Percentiles rank a stretch among this genome's conserved stretches.
Evolutionary conservation across 1,140 invertebrate genomes (phyloP).

Genomic region (Eumeta japonica): DNA sequence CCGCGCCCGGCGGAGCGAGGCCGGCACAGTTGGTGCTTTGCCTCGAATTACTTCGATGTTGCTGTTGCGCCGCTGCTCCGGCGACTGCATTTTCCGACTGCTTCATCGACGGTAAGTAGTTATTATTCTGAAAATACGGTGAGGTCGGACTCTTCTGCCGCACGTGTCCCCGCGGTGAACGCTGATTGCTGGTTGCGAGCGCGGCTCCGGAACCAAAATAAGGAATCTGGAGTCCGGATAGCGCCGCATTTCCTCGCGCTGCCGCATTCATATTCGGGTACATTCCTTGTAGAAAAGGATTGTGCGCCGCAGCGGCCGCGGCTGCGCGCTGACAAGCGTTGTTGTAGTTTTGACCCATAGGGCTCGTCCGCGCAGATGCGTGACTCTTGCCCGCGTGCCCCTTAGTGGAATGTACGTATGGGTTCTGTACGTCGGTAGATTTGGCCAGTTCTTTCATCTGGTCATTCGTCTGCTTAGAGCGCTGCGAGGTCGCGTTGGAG

Average conservation of each 20-base stretch:
- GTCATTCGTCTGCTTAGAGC: slow-evolving; percentile 27
- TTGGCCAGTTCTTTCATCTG: slow-evolving; percentile 41
- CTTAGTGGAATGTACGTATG: slow-evolving; percentile 49
- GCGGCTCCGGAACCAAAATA: slow-evolving; percentile 49
- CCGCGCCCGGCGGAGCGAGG: slow-evolving; percentile 51
- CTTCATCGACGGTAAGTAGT: slow-evolving; percentile 42
- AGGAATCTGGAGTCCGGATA: slow-evolving; percentile 48
- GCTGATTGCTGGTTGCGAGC: slow-evolving; percentile 36
- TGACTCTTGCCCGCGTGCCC: slow-evolving; percentile 38
- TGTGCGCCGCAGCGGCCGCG: slow-evolving; percentile 33
- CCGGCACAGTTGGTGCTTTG: too few species aligned
- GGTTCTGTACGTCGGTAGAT: slow-evolving; percentile 42
- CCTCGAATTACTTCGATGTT: slow-evolving; percentile 41
- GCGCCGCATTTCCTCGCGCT: slow-evolving; percentile 34
- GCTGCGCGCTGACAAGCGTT: slow-evolving; percentile 22
- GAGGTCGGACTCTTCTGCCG: slow-evolving; percentile 46
- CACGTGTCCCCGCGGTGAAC: slow-evolving; percentile 34
- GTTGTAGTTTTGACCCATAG: slow-evolving; percentile 40
- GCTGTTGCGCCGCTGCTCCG: slow-evolving; percentile 18
- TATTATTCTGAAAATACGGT: slow-evolving; percentile 48
- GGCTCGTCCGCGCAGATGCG: slow-evolving; percentile 49
- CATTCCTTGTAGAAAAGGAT: slow-evolving; percentile 38
- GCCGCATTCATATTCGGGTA: slow-evolving; percentile 40
- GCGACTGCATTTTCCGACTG: too few species aligned
- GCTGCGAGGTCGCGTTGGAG: slow-evolving; percentile 44